Base-by-base conservation (phyloP, 2,797 vertebrate species). In the Chelmon rostratus region DNA sequence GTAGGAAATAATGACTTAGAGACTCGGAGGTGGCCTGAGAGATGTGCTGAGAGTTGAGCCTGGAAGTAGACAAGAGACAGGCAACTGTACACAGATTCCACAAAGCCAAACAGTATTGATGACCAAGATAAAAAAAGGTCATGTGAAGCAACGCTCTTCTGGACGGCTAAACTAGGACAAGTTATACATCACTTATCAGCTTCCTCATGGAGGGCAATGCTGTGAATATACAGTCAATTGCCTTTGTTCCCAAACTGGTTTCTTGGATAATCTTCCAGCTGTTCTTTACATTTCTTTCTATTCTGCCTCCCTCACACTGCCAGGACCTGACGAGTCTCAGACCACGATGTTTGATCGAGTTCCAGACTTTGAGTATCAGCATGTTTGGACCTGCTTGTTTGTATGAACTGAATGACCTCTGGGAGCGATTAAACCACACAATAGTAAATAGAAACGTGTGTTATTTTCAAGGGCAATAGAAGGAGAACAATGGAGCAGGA, bases 401-500 rank as follows among this genome's bases (percentile, higher is more conserved):
- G 33, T 18, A 42, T 73, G 21, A 56, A 70, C 33, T 31, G 13
- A 77, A 23, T 53, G 46, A 64, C 66, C 84, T 46, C 65, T 33
- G 73, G 73, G 75, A 68, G 50, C 46, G 16, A 87, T 89, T 69
- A 44, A 47, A 57, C n/a, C 19, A 40, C 67, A 88, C 81, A 72
- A 84, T 83, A 67, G 54, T 70, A 71, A 75, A 79, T 42, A 75
- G 49, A 82, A 59, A 42, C 18, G 13, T 64, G 13, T 64, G 56
- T 76, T 77, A n/a, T 65, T 81, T 83, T 77, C 50, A 81, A 71
- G 68, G 80, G 62, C 16, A 18, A 57, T 65, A 47, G 50, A 65
- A 18, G 53, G 23, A 66, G 68, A 93, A 93, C 90, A 92, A 91
- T 86, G 68, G 56, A 61, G 52, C 78, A 88, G 91, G 89, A 93